Base-by-base conservation (phyloP, 2,113 vertebrate species). In the Ictidomys tridecemlineatus region DNA sequence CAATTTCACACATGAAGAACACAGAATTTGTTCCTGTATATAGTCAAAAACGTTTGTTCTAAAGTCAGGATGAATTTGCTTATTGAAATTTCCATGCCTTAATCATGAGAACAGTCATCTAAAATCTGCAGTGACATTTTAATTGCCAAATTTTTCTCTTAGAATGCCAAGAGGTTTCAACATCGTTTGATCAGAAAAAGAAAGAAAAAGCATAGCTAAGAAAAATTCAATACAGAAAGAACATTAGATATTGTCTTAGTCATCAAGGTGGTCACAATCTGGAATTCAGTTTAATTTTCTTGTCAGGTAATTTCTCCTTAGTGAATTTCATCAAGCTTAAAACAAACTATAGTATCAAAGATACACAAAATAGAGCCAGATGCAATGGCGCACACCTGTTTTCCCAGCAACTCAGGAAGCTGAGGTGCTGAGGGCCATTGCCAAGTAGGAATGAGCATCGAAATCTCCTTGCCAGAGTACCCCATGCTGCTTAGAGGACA, bases 121-220 rank as follows among this genome's bases (percentile, higher is more conserved):
- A 92, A 39, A 87, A 87, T 92, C 53, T 92, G 28, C 48, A 79
- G 78, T 85, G 45, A 51, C 39, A 63, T 85, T 94, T 91, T 91
- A 87, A 67, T 22, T 82, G 56, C 82, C 56, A 80, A 74, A 58
- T 85, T 58, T 82, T 93, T 86, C 37, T 93, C 34, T 9, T 51
- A 90, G 67, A 74, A 86, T 88, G 37, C 61, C 72, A 67, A 92
- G 85, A 61, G n/a, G 14, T 39, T 83, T 67, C 48, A 76, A 53
- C 48, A 61, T 93, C 26, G 53, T 78, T 95, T 89, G 74, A 74
- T 93, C 22, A 73, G 63, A 17, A 26, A 30, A 70, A 91, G 32
- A 53, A 67, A 79, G 48, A 84, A 70, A 88, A 82, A 58, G 89
- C 20, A 45, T 48, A 61, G 42, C 28, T 48, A 65, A 73, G n/a